These are phyloP conservation scores for Paramormyrops kingsleyae DNA, from an alignment of 2,113 vertebrate genomes.

Conservation along the genomic window DNA sequence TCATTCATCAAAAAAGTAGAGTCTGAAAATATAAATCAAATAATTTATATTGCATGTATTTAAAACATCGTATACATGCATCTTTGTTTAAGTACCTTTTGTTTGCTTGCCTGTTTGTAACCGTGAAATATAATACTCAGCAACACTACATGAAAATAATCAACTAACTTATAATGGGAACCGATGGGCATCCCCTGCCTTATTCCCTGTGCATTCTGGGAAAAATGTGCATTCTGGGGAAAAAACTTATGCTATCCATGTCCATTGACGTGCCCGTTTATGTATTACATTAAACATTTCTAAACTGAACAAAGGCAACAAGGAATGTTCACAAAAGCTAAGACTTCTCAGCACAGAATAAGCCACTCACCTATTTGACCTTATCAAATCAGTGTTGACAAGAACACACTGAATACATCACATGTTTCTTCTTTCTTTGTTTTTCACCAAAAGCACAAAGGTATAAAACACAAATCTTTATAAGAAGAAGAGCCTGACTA, in stretches of 20 bases:
- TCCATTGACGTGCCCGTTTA: neutral
- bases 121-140: neutral
- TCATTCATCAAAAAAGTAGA: neutral
- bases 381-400: constrained; percentile 60
- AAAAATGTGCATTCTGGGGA: neutral
- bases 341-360: constrained; percentile 31
- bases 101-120: neutral
- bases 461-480: neutral
- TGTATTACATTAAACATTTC: neutral
- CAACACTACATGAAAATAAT: neutral
- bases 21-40: neutral
- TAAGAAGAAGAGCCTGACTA: neutral
- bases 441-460: constrained; percentile 25
- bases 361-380: constrained; percentile 56
- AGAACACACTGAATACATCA: constrained; percentile 55
- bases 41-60: neutral
- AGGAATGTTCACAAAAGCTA: constrained; percentile 24
- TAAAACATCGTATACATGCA: neutral
- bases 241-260: neutral
- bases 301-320: constrained; percentile 10
- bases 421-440: constrained; percentile 28
- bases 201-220: neutral
- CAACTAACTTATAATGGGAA: neutral
- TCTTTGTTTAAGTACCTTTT: neutral
- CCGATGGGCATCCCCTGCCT: neutral